phyloP scores from a whole-genome alignment of 2,888 invertebrate species.

The Ophion obscuratus region DNA sequence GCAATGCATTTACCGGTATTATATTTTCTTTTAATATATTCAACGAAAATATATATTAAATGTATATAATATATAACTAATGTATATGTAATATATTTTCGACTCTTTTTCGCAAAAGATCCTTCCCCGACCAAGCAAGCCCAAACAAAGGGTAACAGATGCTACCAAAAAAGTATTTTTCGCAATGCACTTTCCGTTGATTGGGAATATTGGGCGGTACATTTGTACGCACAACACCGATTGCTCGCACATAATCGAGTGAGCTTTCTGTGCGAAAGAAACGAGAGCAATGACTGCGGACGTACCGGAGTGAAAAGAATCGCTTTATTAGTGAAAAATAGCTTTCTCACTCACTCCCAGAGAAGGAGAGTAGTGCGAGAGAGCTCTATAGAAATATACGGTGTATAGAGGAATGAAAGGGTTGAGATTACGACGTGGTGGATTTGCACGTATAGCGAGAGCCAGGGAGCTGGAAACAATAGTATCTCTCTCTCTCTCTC shows the following conservation, averaged over 20 bases:
- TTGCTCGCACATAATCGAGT: slow-evolving; percentile 20
- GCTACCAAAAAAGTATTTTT: too few relatives aligned
- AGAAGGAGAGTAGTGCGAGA: slow-evolving; percentile 27
- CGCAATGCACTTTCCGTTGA: background rate
- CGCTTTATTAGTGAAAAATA: slow-evolving; percentile 60
- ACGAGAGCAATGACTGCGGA: slow-evolving; percentile 27
- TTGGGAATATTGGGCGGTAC: background rate
- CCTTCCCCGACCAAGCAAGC: too few relatives aligned
- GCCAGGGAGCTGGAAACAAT: slow-evolving; percentile 71
- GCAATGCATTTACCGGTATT: background rate
- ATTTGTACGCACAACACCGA: too few relatives aligned
- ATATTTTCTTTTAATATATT: too few relatives aligned
- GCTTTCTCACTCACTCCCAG: background rate
- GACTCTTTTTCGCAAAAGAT: too few relatives aligned
- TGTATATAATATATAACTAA: too few relatives aligned
- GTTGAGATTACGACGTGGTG: slow-evolving; percentile 36
- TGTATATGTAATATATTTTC: too few relatives aligned
- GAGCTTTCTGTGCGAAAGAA: slow-evolving; percentile 16
- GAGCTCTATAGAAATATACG: slow-evolving; percentile 14
- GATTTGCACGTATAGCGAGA: slow-evolving; percentile 45
- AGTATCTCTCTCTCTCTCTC: slow-evolving; percentile 69
- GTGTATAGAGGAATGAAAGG: slow-evolving; percentile 4
- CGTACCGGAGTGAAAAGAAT: slow-evolving; percentile 45
- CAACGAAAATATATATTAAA: too few relatives aligned
- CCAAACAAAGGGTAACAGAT: too few relatives aligned